phyloP scores from a whole-genome alignment of 2,113 vertebrate species.

The Python bivittatus region DNA sequence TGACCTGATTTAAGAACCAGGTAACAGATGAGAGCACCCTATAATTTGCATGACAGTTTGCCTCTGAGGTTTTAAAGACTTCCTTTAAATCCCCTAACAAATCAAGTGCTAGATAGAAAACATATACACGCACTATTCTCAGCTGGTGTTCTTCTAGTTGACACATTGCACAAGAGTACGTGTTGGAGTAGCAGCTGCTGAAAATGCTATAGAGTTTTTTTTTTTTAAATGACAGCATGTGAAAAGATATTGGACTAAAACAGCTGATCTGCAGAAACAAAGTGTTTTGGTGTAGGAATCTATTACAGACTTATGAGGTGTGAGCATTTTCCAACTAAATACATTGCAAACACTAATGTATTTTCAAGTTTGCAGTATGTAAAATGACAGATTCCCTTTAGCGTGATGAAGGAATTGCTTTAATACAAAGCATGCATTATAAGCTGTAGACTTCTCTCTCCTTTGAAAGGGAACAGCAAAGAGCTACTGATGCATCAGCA shows the following conservation, averaged over 20 bases:
- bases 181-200: background rate
- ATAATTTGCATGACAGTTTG: background rate
- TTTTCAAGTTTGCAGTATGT: constrained; percentile 21
- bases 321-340: constrained; percentile 51
- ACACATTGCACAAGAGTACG: background rate
- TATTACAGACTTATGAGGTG: constrained; percentile 41
- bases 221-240: background rate
- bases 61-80: background rate
- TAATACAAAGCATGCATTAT: constrained; percentile 21
- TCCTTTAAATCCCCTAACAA: background rate
- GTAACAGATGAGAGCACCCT: background rate
- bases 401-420: constrained; percentile 16
- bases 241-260: background rate
- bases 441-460: constrained; percentile 20
- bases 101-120: background rate
- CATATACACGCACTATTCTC: background rate
- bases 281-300: constrained; percentile 48
- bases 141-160: background rate
- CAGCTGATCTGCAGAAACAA: constrained; percentile 21
- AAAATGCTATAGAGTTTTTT: background rate
- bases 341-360: constrained; percentile 27
- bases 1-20: constrained; percentile 22
- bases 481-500: background rate
- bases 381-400: constrained; percentile 46
- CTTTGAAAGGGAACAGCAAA: background rate